Conservation (phyloP, 2,797 vertebrate species). For the Malacoctenus gilli region DNA sequence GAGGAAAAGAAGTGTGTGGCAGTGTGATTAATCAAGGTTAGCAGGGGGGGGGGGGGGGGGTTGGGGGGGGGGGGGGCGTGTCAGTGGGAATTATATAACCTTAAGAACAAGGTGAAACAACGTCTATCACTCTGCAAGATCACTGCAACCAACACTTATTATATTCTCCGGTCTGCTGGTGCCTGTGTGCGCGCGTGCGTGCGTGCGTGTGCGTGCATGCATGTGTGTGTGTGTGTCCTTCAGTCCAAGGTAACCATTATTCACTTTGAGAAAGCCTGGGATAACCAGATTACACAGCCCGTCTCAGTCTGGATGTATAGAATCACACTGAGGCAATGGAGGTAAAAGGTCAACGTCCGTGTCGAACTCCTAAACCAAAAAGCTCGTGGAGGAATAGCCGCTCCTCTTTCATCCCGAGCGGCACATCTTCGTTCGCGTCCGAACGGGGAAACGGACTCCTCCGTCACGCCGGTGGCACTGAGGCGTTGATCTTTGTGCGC, state of each 20-base stretch:
- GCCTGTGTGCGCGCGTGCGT: background rate
- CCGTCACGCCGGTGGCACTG: no score
- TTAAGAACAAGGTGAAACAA: slow-evolving; percentile 56
- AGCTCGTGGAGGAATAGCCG: background rate
- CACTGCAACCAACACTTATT: slow-evolving; percentile 29
- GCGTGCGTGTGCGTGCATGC: background rate
- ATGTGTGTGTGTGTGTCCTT: slow-evolving; percentile 52
- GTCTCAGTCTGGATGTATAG: background rate
- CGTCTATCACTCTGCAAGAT: slow-evolving; percentile 46
- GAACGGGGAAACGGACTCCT: no score
- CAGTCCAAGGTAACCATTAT: slow-evolving; percentile 51
- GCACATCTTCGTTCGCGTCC: no score
- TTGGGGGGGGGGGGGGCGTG: no score
- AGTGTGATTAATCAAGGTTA: slow-evolving; percentile 42
- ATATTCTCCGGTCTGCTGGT: slow-evolving; percentile 2
- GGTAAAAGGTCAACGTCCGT: background rate
- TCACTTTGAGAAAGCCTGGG: slow-evolving; percentile 29
- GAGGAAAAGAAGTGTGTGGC: slow-evolving; percentile 7
- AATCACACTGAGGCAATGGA: background rate
- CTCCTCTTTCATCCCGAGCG: no score
- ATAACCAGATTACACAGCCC: slow-evolving; percentile 11
- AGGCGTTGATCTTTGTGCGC: no score
- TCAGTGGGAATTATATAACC: slow-evolving; percentile 32
- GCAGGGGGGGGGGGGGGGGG: no score
- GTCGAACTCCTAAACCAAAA: background rate